phyloP scores from a whole-genome alignment of 2,888 invertebrate genomes.

The Drosophila koepferae region DNA sequence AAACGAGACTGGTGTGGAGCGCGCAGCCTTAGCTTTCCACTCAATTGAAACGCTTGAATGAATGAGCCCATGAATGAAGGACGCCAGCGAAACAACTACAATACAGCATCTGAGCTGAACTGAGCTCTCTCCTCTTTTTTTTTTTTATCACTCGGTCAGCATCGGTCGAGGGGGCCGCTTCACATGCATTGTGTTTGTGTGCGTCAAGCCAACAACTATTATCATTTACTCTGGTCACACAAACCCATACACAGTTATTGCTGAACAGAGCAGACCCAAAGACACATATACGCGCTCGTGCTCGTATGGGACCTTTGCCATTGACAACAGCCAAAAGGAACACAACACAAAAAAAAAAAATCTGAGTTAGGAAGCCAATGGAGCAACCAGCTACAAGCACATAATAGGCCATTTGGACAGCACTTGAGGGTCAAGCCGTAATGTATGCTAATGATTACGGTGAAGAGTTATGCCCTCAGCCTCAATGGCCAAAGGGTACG shows the following conservation, averaged over 20 bases:
- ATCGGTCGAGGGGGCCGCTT: conserved; percentile 42
- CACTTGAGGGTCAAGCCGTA: conserved; percentile 71
- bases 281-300: conserved; percentile 24
- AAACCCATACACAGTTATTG: conserved; percentile 10
- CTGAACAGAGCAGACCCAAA: conserved; percentile 27
- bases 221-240: conserved; percentile 56
- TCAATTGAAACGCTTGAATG: conserved; percentile 77
- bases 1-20: conserved; percentile 24
- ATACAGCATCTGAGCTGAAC: conserved; percentile 35
- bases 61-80: conserved; percentile 61
- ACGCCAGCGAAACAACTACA: conserved; percentile 54
- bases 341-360: conserved; percentile 11
- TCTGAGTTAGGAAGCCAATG: conserved; percentile 62
- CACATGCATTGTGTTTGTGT: conserved; percentile 14
- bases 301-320: conserved; percentile 34
- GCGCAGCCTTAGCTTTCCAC: conserved; percentile 66
- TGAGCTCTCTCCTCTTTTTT: conserved; percentile 15
- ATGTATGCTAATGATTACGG: conserved; percentile 76
- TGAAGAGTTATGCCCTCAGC: conserved; percentile 49
- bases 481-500: conserved; percentile 46
- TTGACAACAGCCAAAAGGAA: conserved; percentile 29
- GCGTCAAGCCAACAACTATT: conserved; percentile 58
- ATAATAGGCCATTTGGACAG: conserved; percentile 73
- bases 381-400: conserved; percentile 67
- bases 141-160: conserved; percentile 58